A percentile compares a stretch with the other conserved stretches of the same genome.
These are phyloP conservation scores for Forbesichthys papilliferus DNA, from an alignment of 2,113 vertebrate genomes.

Conservation along the genomic window DNA sequence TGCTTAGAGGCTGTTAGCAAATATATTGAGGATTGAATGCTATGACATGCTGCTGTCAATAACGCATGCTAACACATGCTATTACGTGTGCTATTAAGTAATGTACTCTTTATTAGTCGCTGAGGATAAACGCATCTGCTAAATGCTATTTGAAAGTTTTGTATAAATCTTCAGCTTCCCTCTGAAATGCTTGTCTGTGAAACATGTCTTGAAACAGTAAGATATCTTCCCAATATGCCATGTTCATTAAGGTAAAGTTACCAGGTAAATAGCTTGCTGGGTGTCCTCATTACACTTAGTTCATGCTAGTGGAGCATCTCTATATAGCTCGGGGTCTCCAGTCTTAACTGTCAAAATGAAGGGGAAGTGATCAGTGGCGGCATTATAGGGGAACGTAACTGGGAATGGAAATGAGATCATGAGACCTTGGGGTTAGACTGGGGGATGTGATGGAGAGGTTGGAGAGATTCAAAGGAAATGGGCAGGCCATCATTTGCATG, in stretches of 20 bases:
- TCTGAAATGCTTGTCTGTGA: too few relatives aligned
- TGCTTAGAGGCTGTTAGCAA: too few relatives aligned
- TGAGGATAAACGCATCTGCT: too few relatives aligned
- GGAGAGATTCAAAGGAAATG: background rate
- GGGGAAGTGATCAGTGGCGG: background rate
- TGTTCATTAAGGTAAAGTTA: conserved; percentile 15
- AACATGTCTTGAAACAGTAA: background rate
- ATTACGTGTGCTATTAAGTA: too few relatives aligned
- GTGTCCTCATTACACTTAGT: conserved; percentile 20
- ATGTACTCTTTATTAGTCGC: too few relatives aligned
- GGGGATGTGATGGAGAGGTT: background rate
- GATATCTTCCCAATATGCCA: background rate
- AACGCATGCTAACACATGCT: too few relatives aligned
- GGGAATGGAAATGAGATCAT: conserved; percentile 23
- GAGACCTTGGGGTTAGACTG: conserved; percentile 4
- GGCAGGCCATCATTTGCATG: conserved; percentile 12
- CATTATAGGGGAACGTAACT: conserved; percentile 2
- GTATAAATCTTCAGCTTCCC: too few relatives aligned
- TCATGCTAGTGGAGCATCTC: conserved; percentile 16
- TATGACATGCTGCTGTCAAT: too few relatives aligned
- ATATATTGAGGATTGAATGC: too few relatives aligned
- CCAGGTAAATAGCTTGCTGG: conserved; percentile 4
- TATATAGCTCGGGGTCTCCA: background rate
- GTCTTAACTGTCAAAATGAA: background rate
- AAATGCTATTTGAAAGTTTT: too few relatives aligned